phyloP scores from a whole-genome alignment of 2,797 vertebrate species.

The Premnoplex brunnescens region DNA sequence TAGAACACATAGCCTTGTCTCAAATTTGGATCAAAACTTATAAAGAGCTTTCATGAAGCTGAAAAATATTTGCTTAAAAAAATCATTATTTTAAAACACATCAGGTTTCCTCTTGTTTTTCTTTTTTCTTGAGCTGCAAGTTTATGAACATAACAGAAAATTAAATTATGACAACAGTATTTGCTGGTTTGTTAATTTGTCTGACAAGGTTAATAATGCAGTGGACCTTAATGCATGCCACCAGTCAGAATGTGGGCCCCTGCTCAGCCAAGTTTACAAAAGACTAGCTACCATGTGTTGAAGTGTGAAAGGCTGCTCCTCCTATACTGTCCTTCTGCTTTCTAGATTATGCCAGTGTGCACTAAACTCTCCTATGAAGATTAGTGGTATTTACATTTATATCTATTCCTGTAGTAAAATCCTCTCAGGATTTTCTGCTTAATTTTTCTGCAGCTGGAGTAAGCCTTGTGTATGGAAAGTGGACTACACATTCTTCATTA shows the following conservation, averaged over 20 bases:
- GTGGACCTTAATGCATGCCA: not conserved
- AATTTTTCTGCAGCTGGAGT: not conserved
- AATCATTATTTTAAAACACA: not conserved
- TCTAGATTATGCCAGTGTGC: not conserved
- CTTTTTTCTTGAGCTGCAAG: not conserved
- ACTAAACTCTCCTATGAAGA: not conserved
- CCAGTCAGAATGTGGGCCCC: not conserved
- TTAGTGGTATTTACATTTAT: not conserved
- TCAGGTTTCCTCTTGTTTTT: not conserved
- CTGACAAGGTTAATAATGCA: not conserved
- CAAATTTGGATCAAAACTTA: not conserved
- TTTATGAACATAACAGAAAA: not conserved
- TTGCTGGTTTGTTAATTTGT: not conserved
- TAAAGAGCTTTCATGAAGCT: not conserved
- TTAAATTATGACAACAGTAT: not conserved
- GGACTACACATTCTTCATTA: not conserved
- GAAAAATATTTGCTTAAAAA: not conserved
- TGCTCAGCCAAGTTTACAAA: not conserved
- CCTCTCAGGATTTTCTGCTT: not conserved
- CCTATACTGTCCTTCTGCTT: not conserved
- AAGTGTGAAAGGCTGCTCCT: not conserved
- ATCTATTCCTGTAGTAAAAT: not conserved
- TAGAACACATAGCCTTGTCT: not conserved
- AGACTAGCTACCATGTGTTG: not conserved
- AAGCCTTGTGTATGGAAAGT: not conserved